These are phyloP conservation scores for Tachysurus fulvidraco DNA, from an alignment of 2,113 vertebrate species.

Conservation along the genomic window DNA sequence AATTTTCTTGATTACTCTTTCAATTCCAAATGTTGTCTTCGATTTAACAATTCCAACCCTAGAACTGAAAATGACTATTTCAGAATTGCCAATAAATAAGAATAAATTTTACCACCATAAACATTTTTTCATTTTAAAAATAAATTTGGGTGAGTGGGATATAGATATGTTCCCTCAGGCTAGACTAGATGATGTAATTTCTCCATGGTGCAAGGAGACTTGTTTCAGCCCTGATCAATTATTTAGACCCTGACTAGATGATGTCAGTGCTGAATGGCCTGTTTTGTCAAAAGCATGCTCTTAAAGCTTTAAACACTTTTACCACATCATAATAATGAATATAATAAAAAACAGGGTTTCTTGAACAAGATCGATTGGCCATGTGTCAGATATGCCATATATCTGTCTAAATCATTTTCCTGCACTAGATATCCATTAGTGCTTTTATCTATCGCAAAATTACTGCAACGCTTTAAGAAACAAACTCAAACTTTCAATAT, in stretches of 20 bases:
- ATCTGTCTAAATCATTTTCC: background rate
- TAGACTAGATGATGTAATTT: slow-evolving; percentile 60
- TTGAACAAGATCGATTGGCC: no score
- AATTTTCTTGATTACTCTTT: background rate
- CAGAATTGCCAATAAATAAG: no score
- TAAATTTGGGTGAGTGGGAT: no score
- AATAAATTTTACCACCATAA: no score
- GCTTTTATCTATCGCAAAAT: background rate
- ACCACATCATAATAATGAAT: background rate
- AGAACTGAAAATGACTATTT: no score
- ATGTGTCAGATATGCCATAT: background rate
- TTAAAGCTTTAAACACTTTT: background rate
- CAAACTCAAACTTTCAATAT: background rate
- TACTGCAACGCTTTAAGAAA: background rate
- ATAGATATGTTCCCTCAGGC: background rate
- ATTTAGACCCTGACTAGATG: slow-evolving; percentile 63
- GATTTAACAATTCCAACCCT: no score
- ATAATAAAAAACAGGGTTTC: background rate
- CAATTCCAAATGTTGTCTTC: background rate
- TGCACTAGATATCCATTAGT: background rate
- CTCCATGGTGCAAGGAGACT: background rate
- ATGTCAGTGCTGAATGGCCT: background rate
- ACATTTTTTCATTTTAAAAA: background rate
- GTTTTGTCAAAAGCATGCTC: background rate
- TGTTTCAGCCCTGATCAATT: slow-evolving; percentile 58